Evolutionary conservation across 1,140 invertebrate genomes (phyloP).

Genomic region (Lysiphlebus fabarum): DNA sequence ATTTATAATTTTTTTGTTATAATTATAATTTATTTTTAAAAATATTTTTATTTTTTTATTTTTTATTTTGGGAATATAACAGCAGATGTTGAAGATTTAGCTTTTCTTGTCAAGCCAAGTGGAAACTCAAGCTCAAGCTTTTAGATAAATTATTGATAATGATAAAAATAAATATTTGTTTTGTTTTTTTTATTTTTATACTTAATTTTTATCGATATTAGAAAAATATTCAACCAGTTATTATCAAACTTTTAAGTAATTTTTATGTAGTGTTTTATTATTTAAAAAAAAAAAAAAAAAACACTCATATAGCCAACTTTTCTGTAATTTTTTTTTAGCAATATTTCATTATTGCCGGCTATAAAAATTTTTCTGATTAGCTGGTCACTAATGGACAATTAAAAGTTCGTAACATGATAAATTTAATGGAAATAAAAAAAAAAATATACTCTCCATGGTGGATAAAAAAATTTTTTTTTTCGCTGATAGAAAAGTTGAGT

Average conservation of each 20-base stretch:
- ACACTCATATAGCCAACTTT: not conserved
- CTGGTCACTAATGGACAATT: conserved; percentile 33
- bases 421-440: conserved; percentile 35
- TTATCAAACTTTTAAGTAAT: too few relatives aligned
- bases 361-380: conserved; percentile 18
- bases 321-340: not conserved
- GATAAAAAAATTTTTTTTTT: conserved; percentile 3
- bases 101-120: too few relatives aligned
- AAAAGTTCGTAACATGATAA: conserved; percentile 37
- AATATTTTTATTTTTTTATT: too few relatives aligned
- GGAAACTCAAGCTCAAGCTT: conserved; percentile 16
- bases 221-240: too few relatives aligned
- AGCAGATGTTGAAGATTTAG: conserved; percentile 15
- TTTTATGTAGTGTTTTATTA: too few relatives aligned
- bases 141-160: conserved; percentile 12
- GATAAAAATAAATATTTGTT: conserved; percentile 7
- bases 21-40: too few relatives aligned
- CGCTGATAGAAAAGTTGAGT: conserved; percentile 23
- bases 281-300: not conserved
- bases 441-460: conserved; percentile 3
- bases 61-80: conserved; percentile 5
- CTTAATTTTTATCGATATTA: conserved; percentile 14
- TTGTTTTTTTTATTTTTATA: conserved; percentile 5
- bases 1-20: too few relatives aligned
- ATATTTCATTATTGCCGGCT: not conserved